Percentiles rank a stretch among this genome's conserved stretches.
Conservation (phyloP, 2,797 vertebrate species). For the Anniella stebbinsi region DNA sequence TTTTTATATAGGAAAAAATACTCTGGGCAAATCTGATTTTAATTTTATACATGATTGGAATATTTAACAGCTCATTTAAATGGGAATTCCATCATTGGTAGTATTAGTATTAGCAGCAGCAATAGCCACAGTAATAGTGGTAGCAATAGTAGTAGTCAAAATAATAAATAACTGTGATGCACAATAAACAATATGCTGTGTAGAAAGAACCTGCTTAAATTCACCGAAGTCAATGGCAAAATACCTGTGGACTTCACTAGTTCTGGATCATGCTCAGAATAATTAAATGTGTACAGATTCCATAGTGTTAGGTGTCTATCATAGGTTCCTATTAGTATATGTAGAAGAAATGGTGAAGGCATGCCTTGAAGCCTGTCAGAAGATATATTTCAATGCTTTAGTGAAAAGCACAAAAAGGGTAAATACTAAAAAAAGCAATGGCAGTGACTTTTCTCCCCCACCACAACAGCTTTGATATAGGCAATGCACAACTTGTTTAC, state of each 20-base stretch:
- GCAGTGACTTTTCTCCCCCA: not conserved
- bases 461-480: slow-evolving; percentile 29
- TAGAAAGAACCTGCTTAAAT: slow-evolving; percentile 55
- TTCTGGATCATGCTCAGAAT: slow-evolving; percentile 55
- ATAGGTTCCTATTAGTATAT: slow-evolving; percentile 52
- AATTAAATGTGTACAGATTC: slow-evolving; percentile 56
- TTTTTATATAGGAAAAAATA: slow-evolving; percentile 69
- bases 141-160: slow-evolving; percentile 61
- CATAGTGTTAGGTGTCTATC: slow-evolving; percentile 52
- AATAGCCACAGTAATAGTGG: slow-evolving; percentile 44
- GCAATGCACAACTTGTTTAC: slow-evolving; percentile 37
- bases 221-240: slow-evolving; percentile 45
- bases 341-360: slow-evolving; percentile 17
- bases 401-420: slow-evolving; percentile 42
- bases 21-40: slow-evolving; percentile 65
- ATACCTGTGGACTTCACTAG: slow-evolving; percentile 35
- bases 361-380: slow-evolving; percentile 40
- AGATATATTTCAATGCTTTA: slow-evolving; percentile 49
- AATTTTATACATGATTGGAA: slow-evolving; percentile 66
- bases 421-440: slow-evolving; percentile 36
- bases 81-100: slow-evolving; percentile 43
- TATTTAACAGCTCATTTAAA: slow-evolving; percentile 67
- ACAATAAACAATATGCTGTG: slow-evolving; percentile 70
- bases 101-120: slow-evolving; percentile 58
- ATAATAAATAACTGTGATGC: slow-evolving; percentile 60